Conservation (phyloP, 2,888 invertebrate species). For the Tetrapedia diversipes region DNA sequence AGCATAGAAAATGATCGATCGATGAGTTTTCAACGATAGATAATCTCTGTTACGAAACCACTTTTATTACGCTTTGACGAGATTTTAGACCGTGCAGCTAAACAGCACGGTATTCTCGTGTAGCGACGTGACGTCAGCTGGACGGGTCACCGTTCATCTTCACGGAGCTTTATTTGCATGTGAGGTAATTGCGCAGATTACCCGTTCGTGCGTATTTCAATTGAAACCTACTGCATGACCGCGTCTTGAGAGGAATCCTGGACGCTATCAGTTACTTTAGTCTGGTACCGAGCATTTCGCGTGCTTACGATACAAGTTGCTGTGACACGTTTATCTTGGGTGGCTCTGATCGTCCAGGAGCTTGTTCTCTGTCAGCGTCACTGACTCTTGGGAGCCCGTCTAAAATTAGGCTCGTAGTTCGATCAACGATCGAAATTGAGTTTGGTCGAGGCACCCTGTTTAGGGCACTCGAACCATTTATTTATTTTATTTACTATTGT, state of each 20-base stretch:
- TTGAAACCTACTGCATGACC: slow-evolving; percentile 34
- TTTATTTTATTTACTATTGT: no score
- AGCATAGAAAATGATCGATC: slow-evolving; percentile 4
- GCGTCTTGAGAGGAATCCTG: slow-evolving; percentile 38
- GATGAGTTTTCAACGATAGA: slow-evolving; percentile 1
- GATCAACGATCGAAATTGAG: background rate
- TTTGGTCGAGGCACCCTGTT: background rate
- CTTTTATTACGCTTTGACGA: background rate
- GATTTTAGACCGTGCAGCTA: background rate
- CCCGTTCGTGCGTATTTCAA: slow-evolving; percentile 63
- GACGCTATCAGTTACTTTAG: background rate
- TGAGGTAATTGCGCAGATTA: slow-evolving; percentile 74
- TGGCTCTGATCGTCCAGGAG: no score
- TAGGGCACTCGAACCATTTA: no score
- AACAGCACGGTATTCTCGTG: slow-evolving; percentile 25
- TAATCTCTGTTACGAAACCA: background rate
- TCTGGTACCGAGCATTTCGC: background rate
- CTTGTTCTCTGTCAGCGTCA: no score
- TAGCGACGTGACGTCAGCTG: slow-evolving; percentile 69
- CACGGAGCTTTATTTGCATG: slow-evolving; percentile 71
- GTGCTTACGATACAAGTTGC: background rate
- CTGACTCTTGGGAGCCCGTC: background rate
- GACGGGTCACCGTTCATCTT: slow-evolving; percentile 69
- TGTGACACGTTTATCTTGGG: background rate
- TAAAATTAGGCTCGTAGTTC: background rate